Evolutionary conservation across 2,888 invertebrate species (phyloP).

Genomic region (Phaedon cochleariae): DNA sequence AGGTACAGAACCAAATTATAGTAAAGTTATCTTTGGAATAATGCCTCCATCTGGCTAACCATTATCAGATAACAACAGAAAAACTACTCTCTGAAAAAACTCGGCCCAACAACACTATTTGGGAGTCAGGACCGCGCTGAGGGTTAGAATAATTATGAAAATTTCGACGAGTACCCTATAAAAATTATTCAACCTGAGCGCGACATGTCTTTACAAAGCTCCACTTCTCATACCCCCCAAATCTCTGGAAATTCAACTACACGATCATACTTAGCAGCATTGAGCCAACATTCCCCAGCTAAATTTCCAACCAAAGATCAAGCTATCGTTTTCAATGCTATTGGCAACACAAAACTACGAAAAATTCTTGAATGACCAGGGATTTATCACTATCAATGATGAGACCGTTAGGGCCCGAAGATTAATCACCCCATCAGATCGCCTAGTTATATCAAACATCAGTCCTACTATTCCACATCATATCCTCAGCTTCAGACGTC

Average conservation of each 20-base stretch:
- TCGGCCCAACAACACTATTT: background rate
- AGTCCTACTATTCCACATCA: conserved; percentile 40
- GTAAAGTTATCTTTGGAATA: background rate
- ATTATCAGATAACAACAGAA: background rate
- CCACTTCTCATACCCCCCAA: background rate
- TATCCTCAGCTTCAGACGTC: conserved; percentile 43
- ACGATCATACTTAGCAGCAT: conserved; percentile 15
- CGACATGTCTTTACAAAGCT: background rate
- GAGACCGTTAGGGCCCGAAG: conserved; percentile 26
- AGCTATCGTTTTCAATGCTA: conserved; percentile 18
- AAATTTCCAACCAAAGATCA: conserved; percentile 18
- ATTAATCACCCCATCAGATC: conserved; percentile 38
- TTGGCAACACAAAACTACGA: conserved; percentile 16
- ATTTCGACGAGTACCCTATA: background rate
- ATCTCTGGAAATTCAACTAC: background rate
- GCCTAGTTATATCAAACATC: conserved; percentile 47
- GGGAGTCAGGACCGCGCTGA: conserved; percentile 1
- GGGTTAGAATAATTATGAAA: background rate
- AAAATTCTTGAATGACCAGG: background rate
- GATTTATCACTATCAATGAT: conserved; percentile 17
- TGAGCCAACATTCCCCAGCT: conserved; percentile 10
- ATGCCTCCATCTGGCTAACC: background rate
- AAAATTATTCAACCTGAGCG: background rate
- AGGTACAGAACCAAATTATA: background rate
- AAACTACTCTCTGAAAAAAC: background rate